Evolutionary conservation across 2,888 invertebrate genomes (phyloP).

Genomic region (Mimachlamys varia): DNA sequence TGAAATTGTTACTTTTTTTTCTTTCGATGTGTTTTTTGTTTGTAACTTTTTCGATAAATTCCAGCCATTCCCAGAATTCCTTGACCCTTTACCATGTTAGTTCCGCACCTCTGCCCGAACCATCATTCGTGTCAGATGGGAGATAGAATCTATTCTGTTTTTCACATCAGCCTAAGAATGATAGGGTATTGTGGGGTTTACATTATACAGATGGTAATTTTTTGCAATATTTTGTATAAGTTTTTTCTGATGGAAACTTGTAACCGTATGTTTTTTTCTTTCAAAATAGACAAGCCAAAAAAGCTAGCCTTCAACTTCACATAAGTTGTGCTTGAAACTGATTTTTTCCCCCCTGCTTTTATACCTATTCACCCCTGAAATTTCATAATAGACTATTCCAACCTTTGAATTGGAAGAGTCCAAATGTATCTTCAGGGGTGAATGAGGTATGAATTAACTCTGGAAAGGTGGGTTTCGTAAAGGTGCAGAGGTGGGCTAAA

Average conservation of each 20-base stretch:
- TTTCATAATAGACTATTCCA: no score
- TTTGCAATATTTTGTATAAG: background rate
- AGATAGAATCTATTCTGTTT: background rate
- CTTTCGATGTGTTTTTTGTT: background rate
- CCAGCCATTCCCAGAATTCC: background rate
- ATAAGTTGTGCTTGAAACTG: background rate
- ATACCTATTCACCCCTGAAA: no score
- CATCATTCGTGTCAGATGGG: background rate
- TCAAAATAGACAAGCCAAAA: background rate
- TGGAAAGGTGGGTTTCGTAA: background rate
- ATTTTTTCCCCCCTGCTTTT: no score
- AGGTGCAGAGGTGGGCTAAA: no score
- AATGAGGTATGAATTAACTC: background rate
- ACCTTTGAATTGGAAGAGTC: no score
- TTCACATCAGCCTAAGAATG: conserved; percentile 5
- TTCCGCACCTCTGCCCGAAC: background rate
- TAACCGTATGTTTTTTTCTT: background rate
- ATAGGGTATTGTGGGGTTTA: background rate
- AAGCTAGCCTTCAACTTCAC: background rate
- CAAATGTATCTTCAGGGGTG: no score
- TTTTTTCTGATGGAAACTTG: conserved; percentile 16
- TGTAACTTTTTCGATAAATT: background rate
- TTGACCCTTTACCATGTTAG: background rate
- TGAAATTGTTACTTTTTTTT: background rate
- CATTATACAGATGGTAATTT: background rate